Evolutionary conservation across 2,888 invertebrate species (phyloP), one percentile per base, ranked within the genome.

Genomic region (Pheosia gnoma): DNA sequence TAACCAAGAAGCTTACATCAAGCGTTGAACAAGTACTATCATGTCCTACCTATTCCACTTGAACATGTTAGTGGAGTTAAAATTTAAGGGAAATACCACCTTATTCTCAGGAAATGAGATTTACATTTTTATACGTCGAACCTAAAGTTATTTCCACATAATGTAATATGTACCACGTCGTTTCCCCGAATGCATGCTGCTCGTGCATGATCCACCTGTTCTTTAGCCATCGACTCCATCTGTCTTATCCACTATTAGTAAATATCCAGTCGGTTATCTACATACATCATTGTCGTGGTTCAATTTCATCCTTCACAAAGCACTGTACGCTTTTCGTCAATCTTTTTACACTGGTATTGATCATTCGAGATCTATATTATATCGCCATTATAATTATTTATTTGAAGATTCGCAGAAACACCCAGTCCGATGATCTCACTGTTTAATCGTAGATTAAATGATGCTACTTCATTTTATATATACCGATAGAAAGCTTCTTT

Each of bases 241-340:
- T 55, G 55, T 55, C 55, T 55, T 39, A 13, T n/a, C 7, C 11
- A 39, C 55, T 55, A 55, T 55, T 55, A 55, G 39, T 55, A 55
- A 55, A 55, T 39, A 55, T n/a, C 0, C 55, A 10, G 11, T 13
- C 55, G 13, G 39, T 39, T 13, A 39, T 13, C 55, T n/a, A 55
- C 51, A 55, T 55, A 55, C 55, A 55, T 55, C 55, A 55, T 55
- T 55, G 55, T 55, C 55, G 13, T 55, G n/a, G 55, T 55, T 55
- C 13, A 55, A 39, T 39, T 39, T 55, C 55, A 55, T 55, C 55
- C 39, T 38, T 55, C 55, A 55, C 55, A 39, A 39, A 55, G 39
- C 39, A 39, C n/a, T 37, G 39, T 55, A 39, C 39, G 55, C 3
- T 13, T 55, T 39, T 39, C 55, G 39, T 55, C 55, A 55, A 55